Evolutionary conservation across 2,888 invertebrate species (phyloP).

Genomic region (Scaptomyza parva): DNA sequence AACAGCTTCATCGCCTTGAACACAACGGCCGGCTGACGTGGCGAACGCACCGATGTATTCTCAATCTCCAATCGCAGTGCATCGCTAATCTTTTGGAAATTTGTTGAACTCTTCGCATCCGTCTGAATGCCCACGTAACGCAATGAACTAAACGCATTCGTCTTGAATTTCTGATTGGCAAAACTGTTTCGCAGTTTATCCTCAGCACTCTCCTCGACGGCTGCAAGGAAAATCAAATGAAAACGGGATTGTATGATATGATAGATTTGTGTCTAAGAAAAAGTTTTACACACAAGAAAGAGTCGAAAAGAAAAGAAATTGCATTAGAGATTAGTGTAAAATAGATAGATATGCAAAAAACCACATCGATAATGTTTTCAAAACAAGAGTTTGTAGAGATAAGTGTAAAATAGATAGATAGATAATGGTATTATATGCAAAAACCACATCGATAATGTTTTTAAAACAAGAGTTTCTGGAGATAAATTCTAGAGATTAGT

Average conservation of each 20-base stretch:
- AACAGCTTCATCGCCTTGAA: constrained; percentile 89
- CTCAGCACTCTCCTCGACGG: constrained; percentile 87
- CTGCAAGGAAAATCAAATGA: constrained; percentile 74
- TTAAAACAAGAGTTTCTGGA: too few relatives aligned
- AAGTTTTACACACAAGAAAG: too few relatives aligned
- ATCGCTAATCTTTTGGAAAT: constrained; percentile 87
- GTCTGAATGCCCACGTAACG: constrained; percentile 89
- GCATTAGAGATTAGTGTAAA: too few relatives aligned
- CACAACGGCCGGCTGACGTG: constrained; percentile 88
- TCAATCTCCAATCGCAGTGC: constrained; percentile 88
- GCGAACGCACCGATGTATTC: constrained; percentile 89
- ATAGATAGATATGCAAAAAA: background rate
- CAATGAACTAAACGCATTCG: constrained; percentile 90
- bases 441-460: too few relatives aligned
- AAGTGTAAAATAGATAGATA: background rate
- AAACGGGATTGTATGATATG: background rate
- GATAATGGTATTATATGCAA: too few relatives aligned
- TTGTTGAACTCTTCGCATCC: constrained; percentile 85
- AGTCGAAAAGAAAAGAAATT: too few relatives aligned
- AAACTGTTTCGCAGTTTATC: constrained; percentile 88
- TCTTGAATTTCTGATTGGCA: constrained; percentile 87
- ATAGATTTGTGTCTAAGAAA: background rate
- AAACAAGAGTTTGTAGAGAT: too few relatives aligned
- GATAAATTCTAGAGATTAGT: too few relatives aligned
- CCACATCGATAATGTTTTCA: too few relatives aligned